Base-by-base conservation (phyloP, 2,113 vertebrate genomes). In the Actenoides lindsayi region DNA sequence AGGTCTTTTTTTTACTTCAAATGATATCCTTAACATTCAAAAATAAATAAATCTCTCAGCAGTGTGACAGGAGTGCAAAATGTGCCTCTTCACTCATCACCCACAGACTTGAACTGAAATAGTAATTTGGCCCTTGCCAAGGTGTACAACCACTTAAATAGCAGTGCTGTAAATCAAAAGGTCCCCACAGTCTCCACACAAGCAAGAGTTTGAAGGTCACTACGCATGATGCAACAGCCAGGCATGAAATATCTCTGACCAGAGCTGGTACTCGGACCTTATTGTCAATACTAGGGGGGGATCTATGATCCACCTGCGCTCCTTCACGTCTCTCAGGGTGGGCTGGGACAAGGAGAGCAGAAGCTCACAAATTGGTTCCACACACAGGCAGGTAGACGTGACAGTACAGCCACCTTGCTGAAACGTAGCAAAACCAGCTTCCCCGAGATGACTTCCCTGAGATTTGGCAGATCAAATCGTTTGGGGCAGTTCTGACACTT, bases 41-140 rank as follows among this genome's bases (percentile, higher is more conserved):
- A 94, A 82, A 54, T 50, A 93, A 94, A 95, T 93, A 96, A 93
- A 92, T 93, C 90, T 84, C 59, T 93, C 77, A 94, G 77, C 77
- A 68, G 62, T 56, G 56, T 73, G 81, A 93, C 74, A 92, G 57
- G 83, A 95, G 73, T 64, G 53, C 89, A 95, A 93, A 94, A 82
- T 77, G 70, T 91, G 87, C 89, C 83, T 96, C 77, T 85, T 94
- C 91, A 94, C 81, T 93, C 39, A 17, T 84, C 94, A 93, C 83
- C 64, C 92, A 73, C 77, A 95, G 91, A 69, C 74, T 73, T 76
- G 89, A 95, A 87, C 94, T 91, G 94, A 85, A 96, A 85, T 64
- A 90, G 88, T 90, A 73, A 93, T 83, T 54, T 94, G 96, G 94
- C 93, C 94, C 95, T 89, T 84, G 94, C 94, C 92, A 96, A 97